Evolutionary conservation across 2,888 invertebrate species (phyloP).

Genomic region (Euplagia quadripunctaria): DNA sequence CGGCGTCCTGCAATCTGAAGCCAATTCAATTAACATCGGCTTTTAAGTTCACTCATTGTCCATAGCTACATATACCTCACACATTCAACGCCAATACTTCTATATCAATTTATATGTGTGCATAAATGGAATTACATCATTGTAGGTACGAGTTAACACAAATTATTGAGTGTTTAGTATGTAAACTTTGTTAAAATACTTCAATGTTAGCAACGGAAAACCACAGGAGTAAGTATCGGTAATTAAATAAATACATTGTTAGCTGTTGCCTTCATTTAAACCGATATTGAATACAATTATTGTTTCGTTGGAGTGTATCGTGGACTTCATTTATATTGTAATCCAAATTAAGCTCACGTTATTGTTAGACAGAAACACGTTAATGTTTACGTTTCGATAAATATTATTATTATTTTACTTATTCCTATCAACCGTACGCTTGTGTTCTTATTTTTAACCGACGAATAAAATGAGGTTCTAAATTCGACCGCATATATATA

Average conservation of each 20-base stretch:
- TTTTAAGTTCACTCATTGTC: slow-evolving; percentile 77
- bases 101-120: slow-evolving; percentile 5
- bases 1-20: slow-evolving; percentile 80
- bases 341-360: no score
- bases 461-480: no score
- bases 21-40: slow-evolving; percentile 84
- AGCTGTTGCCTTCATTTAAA: background rate
- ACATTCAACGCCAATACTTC: slow-evolving; percentile 14
- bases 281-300: background rate
- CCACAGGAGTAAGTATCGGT: background rate
- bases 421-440: no score
- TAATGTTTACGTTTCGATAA: no score
- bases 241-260: background rate
- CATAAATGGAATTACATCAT: slow-evolving; percentile 3
- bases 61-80: slow-evolving; percentile 30
- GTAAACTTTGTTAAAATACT: background rate
- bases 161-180: background rate
- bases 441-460: no score
- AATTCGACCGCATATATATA: no score
- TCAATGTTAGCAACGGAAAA: background rate
- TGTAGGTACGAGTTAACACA: background rate
- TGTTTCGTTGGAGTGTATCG: no score
- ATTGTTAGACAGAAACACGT: no score
- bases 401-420: no score
- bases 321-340: no score